phyloP scores from a whole-genome alignment of 2,888 invertebrate genomes.

The Frankliniella fusca region DNA sequence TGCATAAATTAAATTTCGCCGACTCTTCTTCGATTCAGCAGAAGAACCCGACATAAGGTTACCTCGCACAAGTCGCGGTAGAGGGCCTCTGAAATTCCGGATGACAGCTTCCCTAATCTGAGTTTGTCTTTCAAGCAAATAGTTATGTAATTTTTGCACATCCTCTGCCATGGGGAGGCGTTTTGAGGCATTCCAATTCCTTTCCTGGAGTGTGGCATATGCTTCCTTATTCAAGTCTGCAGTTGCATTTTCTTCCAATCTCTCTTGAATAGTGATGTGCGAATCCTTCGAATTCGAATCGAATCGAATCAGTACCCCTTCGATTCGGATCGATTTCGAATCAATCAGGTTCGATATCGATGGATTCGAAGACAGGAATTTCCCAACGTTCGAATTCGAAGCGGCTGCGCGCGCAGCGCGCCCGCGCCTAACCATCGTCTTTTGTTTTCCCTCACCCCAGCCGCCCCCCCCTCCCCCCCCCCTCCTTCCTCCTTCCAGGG shows the following conservation, averaged over 20 bases:
- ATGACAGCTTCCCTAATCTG: neutral
- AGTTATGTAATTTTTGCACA: neutral
- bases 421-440: too few relatives aligned
- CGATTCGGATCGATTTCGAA: too few relatives aligned
- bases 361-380: too few relatives aligned
- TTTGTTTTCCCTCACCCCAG: too few relatives aligned
- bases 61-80: neutral
- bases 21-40: constrained; percentile 40
- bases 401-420: too few relatives aligned
- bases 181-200: neutral
- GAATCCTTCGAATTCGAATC: too few relatives aligned
- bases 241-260: neutral
- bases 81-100: neutral
- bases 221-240: neutral
- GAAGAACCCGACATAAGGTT: constrained; percentile 39
- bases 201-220: neutral
- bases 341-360: too few relatives aligned
- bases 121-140: neutral
- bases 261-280: too few relatives aligned
- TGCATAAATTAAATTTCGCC: constrained; percentile 40
- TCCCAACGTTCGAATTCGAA: too few relatives aligned
- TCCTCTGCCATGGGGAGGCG: neutral
- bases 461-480: too few relatives aligned
- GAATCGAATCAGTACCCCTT: too few relatives aligned
- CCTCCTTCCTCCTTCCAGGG: too few relatives aligned